Evolutionary conservation across 2,888 invertebrate species (phyloP), one percentile per base, ranked within the genome.

Genomic region (Macaria liturata): DNA sequence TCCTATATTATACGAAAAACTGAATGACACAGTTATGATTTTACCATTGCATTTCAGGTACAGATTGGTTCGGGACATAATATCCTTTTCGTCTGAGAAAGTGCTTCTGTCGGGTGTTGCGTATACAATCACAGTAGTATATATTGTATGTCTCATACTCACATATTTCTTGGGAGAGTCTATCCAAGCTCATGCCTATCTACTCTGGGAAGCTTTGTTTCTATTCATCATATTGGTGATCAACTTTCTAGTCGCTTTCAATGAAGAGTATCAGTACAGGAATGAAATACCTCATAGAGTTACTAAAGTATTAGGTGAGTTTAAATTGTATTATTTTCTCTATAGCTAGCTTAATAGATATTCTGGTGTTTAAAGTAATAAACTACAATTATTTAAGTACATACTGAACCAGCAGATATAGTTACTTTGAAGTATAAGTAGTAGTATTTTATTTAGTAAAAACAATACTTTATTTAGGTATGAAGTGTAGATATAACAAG

Each of bases 201-300:
- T 92, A 55, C 74, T 91, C 0, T 88, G 87, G 84, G 90, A 92
- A 74, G 91, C 91, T 54, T 66, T 88, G 32, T 86, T 91, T 62
- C 71, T 92, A 51, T 86, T 90, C 72, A 70, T 86, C 9, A 85
- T 91, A 72, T 71, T 91, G 60, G 68, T 88, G 44, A 71, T 88
- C 53, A 92, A 92, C 68, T 89, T 91, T 66, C 63, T 86, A 49
- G 76, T 92, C 64, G 89, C 91, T 43, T 84, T 85, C 57, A 91
- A 91, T 74, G 92, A 92, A 75, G 89, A 92, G 67, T 87, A 87
- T 69, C 76, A 89, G 64, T 84, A 87, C 58, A 81, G 83, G 67
- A 88, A 93, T 72, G 94, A 94, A 85, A 91, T 94, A 75, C 92
- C 93, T 60, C 88, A 89, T 71, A 84, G 92, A 78, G 86, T 90